Percentiles rank a stretch among this genome's conserved stretches.
These are phyloP conservation scores for Petrocephalus microphthalmus DNA, from an alignment of 2,113 vertebrate genomes.

Conservation along the genomic window DNA sequence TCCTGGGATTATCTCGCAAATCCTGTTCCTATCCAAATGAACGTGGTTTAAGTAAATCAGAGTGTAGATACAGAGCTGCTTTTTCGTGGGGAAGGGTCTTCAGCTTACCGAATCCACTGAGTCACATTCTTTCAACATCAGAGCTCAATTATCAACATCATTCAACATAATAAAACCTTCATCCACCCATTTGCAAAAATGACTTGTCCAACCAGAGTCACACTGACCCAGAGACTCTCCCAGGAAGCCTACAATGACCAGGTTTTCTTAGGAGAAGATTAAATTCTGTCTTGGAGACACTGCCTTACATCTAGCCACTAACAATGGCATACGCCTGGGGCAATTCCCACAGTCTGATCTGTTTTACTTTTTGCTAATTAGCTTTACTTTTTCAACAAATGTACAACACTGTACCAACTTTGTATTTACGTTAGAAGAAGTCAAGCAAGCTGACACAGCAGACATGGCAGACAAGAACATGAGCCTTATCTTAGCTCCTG, in stretches of 20 bases:
- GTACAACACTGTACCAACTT: neutral
- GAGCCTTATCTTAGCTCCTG: no score
- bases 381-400: neutral
- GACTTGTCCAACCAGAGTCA: neutral
- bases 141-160: neutral
- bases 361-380: neutral
- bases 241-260: neutral
- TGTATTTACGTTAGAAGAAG: neutral
- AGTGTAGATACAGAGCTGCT: neutral
- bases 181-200: neutral
- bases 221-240: neutral
- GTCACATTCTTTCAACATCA: neutral
- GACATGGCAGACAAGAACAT: neutral
- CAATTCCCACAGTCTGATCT: neutral
- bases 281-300: neutral
- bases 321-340: neutral
- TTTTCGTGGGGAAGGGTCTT: neutral
- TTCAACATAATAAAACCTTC: neutral
- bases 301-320: neutral
- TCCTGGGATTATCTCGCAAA: neutral
- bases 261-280: neutral
- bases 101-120: neutral
- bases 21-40: neutral
- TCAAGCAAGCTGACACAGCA: neutral
- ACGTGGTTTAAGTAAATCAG: neutral